phyloP scores from a whole-genome alignment of 2,888 invertebrate species.

The Amorpha juglandis region DNA sequence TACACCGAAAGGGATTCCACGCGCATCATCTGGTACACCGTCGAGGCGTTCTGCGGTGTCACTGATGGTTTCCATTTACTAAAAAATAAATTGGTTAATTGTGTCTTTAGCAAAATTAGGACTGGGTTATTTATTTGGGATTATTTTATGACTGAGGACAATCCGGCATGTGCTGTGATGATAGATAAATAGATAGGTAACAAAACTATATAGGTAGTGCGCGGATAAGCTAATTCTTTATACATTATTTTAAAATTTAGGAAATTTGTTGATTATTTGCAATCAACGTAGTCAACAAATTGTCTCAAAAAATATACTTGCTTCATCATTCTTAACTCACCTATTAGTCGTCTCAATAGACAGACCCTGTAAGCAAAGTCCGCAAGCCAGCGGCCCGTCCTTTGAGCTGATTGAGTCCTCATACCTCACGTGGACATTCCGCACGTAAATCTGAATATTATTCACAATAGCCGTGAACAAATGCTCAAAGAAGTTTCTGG shows the following conservation, averaged over 20 bases:
- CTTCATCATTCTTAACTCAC: slow-evolving; percentile 60
- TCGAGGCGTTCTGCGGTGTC: slow-evolving; percentile 82
- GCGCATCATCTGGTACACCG: slow-evolving; percentile 90
- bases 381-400: slow-evolving; percentile 88
- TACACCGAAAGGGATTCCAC: slow-evolving; percentile 90
- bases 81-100: slow-evolving; percentile 36
- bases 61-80: slow-evolving; percentile 91
- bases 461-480: slow-evolving; percentile 90
- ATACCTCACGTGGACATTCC: slow-evolving; percentile 91
- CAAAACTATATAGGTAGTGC: no score
- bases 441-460: slow-evolving; percentile 90
- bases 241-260: no score
- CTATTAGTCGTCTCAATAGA: slow-evolving; percentile 92
- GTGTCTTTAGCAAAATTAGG: neutral
- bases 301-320: no score
- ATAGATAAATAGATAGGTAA: no score
- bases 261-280: no score
- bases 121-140: no score
- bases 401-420: slow-evolving; percentile 89
- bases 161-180: no score
- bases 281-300: no score
- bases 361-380: slow-evolving; percentile 90
- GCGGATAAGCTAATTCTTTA: no score
- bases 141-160: no score
- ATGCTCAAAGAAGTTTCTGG: slow-evolving; percentile 88